Evolutionary conservation across 1,140 invertebrate species (phyloP).

Genomic region (Stenopsyche tienmushanensis): DNA sequence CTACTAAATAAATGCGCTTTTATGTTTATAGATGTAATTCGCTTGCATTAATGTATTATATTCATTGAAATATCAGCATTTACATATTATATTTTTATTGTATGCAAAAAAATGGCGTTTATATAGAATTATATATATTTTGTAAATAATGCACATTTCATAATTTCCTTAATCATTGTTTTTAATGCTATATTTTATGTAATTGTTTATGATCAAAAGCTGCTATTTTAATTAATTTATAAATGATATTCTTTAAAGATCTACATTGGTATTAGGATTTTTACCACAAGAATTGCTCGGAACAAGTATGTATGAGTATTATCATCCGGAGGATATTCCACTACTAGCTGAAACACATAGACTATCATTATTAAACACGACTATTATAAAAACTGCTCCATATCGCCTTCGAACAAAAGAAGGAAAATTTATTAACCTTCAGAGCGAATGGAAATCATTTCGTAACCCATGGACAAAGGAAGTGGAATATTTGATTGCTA

Average conservation of each 20-base stretch:
- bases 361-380: slow-evolving; percentile 68
- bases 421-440: slow-evolving; percentile 69
- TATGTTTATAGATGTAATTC: no score
- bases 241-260: slow-evolving; percentile 63
- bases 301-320: slow-evolving; percentile 93
- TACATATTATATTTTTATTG: no score
- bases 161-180: no score
- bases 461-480: slow-evolving; percentile 92
- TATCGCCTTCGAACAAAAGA: slow-evolving; percentile 82
- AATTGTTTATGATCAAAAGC: no score
- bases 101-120: no score
- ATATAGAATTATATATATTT: no score
- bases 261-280: slow-evolving; percentile 85
- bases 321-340: slow-evolving; percentile 80
- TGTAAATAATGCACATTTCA: no score
- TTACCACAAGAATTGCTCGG: slow-evolving; percentile 90
- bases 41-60: no score
- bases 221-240: no score
- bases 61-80: no score
- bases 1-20: no score
- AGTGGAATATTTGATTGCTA: slow-evolving; percentile 83
- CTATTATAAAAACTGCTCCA: slow-evolving; percentile 66
- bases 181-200: no score
- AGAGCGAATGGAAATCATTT: slow-evolving; percentile 85
- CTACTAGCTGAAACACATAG: slow-evolving; percentile 83